Base-by-base conservation (phyloP, 1,140 invertebrate species). In the Drosophila nigrodunni region DNA sequence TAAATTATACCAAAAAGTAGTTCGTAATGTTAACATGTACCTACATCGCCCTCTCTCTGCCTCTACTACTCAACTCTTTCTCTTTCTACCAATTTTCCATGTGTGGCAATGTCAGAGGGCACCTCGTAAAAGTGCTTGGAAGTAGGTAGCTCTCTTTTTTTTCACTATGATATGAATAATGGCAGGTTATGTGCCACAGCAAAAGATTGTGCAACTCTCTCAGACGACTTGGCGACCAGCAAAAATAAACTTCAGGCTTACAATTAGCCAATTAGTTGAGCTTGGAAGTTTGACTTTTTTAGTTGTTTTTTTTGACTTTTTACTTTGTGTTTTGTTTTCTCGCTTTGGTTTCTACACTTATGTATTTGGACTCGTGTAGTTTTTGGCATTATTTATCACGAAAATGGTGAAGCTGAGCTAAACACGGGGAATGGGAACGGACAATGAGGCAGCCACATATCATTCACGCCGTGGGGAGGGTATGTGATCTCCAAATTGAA, bases 181-280 rank as follows among this genome's bases (percentile, higher is more conserved):
- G 49, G 18, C 41, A 11, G 18, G 37, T 60, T 68, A 74, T 55
- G 55, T 68, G 49, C 47, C 61, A 72, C 3, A 66, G 52, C 25
- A 37, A 30, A 21, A 54, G 62, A 46, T 87, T 80, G 77, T 74
- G 83, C 83, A 87, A 87, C 30, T 43, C 35, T 59, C 34, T 59
- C 34, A 54, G 58, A 44, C 73, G 55, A 75, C 46, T 47, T 71
- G 46, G 52, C 43, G 46, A 47, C 50, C 50, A 75, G 46, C 46
- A 77, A 78, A 75, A 78, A 75, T 71, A 80, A 85, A 78, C 59
- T 86, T 65, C 50, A 44, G 46, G 65, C 65, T 87, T 76, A 77
- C 60, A 86, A 81, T 86, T 78, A 69, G 68, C 54, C 79, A 82
- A 79, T 82, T 81, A 78, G 70, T 69, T 77, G 54, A 70, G 50